Evolutionary conservation across 1,140 invertebrate species (phyloP).

Genomic region (Macrobrachium nipponense): DNA sequence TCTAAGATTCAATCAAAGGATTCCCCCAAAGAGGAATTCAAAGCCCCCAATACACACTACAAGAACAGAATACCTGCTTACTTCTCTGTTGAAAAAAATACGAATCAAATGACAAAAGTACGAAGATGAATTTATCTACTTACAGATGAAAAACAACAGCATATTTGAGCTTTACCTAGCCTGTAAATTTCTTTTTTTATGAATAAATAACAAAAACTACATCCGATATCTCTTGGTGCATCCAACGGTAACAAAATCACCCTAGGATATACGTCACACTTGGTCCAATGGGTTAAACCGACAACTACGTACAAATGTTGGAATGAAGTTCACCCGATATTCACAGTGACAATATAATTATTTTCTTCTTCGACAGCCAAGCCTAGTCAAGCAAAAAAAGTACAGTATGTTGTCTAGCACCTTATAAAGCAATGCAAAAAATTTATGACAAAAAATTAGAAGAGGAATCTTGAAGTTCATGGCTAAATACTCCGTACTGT

Average conservation of each 20-base stretch:
- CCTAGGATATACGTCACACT: constrained; percentile 7
- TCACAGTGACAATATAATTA: constrained; percentile 1
- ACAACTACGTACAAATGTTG: constrained; percentile 15
- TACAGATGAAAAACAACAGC: too few relatives aligned
- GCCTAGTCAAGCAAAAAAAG: neutral
- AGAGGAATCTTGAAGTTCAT: neutral
- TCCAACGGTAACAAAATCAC: neutral
- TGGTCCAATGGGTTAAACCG: constrained; percentile 6
- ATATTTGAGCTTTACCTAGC: too few relatives aligned
- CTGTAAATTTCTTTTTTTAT: too few relatives aligned
- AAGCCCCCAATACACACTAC: too few relatives aligned
- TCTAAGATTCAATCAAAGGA: too few relatives aligned
- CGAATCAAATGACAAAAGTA: too few relatives aligned
- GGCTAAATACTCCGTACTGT: neutral
- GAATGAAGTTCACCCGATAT: constrained; percentile 14
- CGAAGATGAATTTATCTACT: too few relatives aligned
- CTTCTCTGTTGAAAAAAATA: too few relatives aligned
- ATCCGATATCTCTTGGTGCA: neutral
- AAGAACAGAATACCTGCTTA: too few relatives aligned
- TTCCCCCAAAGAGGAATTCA: too few relatives aligned
- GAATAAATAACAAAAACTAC: too few relatives aligned
- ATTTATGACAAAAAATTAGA: constrained; percentile 7
- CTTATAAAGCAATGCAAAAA: constrained; percentile 16
- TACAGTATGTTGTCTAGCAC: constrained; percentile 4
- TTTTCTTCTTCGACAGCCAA: constrained; percentile 7